A percentile compares a stretch with the other conserved stretches of the same genome.
Conservation (phyloP, 2,113 vertebrate genomes). For the Brachyhypopomus gauderio region DNA sequence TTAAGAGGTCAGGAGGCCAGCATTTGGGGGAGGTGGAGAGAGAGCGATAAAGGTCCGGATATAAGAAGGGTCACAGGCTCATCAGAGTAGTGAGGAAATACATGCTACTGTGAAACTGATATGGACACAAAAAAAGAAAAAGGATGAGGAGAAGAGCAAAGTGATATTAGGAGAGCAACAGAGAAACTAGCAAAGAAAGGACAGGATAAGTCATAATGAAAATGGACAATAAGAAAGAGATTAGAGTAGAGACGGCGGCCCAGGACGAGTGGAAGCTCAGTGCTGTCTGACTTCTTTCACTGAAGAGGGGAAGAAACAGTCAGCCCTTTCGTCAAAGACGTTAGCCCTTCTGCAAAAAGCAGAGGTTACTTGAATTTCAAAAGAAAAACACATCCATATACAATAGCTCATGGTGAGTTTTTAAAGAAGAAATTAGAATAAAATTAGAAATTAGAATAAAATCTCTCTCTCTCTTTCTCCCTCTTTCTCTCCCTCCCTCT, state of each 20-base stretch:
- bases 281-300: not conserved
- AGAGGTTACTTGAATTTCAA: not conserved
- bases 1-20: constrained; percentile 42
- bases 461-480: too few relatives aligned
- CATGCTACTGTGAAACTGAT: constrained; percentile 65
- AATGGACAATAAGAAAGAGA: not conserved
- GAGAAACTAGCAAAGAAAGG: not conserved
- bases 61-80: constrained; percentile 67
- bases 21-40: constrained; percentile 53
- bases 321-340: not conserved
- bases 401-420: not conserved
- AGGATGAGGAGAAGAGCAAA: constrained; percentile 15
- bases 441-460: not conserved
- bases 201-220: constrained; percentile 18
- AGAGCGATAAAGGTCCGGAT: constrained; percentile 69
- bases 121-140: constrained; percentile 32
- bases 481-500: too few relatives aligned
- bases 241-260: not conserved
- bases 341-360: not conserved
- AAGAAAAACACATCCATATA: not conserved
- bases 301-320: not conserved
- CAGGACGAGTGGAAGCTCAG: not conserved
- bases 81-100: constrained; percentile 66
- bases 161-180: not conserved
- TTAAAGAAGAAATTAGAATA: not conserved